These are phyloP conservation scores for Lithodes maja DNA, from an alignment of 2,888 invertebrate species.

Conservation along the genomic window DNA sequence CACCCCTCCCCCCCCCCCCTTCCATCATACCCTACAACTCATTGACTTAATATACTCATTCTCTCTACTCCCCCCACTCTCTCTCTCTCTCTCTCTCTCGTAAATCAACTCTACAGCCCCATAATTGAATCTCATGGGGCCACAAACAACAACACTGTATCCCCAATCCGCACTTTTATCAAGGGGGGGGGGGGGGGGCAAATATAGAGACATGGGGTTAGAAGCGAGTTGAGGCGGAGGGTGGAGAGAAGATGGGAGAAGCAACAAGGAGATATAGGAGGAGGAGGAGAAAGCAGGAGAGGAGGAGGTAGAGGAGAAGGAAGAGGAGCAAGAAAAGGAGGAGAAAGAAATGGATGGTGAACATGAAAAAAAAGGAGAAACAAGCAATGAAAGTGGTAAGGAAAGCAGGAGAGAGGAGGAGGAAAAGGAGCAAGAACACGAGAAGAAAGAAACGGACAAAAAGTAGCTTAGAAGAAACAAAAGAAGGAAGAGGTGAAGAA, in stretches of 20 bases:
- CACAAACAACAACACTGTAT: background rate
- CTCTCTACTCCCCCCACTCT: background rate
- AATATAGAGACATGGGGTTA: background rate
- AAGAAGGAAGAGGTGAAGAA: background rate
- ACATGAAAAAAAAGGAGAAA: no score
- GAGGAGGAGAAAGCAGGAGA: background rate
- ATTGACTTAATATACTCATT: background rate
- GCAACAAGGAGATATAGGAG: background rate
- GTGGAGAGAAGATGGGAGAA: background rate
- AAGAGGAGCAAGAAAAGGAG: background rate
- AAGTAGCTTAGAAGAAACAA: background rate
- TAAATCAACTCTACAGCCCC: background rate
- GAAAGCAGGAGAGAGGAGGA: background rate
- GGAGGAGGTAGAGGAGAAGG: background rate
- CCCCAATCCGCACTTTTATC: background rate
- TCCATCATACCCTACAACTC: background rate
- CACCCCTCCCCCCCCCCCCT: background rate
- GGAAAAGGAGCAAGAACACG: background rate
- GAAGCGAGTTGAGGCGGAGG: background rate
- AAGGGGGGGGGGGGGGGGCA: background rate
- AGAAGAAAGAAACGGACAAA: background rate
- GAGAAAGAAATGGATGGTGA: background rate
- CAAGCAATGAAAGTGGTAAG: no score
- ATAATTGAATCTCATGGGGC: constrained; percentile 8
- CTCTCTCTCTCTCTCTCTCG: background rate